phyloP scores from a whole-genome alignment of 2,797 vertebrate genomes.

The Lates japonicus region DNA sequence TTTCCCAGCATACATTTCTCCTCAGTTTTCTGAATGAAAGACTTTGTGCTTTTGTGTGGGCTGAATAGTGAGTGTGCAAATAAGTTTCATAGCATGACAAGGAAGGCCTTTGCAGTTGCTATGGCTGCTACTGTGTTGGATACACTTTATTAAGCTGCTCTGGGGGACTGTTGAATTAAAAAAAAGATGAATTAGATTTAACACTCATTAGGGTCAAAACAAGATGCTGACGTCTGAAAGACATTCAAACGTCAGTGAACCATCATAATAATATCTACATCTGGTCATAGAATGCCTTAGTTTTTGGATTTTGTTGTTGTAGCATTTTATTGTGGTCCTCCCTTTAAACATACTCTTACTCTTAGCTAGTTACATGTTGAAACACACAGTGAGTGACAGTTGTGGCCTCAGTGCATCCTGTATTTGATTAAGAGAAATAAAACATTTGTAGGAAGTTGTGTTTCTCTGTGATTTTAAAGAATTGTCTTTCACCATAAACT shows the following conservation, averaged over 20 bases:
- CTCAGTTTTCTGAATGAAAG: constrained; percentile 4
- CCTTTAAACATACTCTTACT: neutral
- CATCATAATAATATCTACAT: neutral
- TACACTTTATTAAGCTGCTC: neutral
- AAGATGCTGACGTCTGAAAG: neutral
- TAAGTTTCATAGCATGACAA: neutral
- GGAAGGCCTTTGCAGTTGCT: neutral
- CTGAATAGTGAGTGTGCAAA: neutral
- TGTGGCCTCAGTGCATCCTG: constrained; percentile 35
- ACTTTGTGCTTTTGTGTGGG: neutral
- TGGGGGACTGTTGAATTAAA: neutral
- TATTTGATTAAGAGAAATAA: constrained; percentile 66
- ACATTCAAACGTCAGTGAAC: neutral
- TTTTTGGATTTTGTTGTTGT: neutral
- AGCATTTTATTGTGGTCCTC: constrained; percentile 1
- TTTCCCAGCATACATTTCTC: constrained; percentile 6
- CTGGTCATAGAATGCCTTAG: neutral
- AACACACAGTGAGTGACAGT: constrained; percentile 30
- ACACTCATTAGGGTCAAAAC: neutral
- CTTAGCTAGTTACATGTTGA: neutral
- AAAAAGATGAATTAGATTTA: neutral
- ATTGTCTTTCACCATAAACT: neutral
- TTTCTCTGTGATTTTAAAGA: constrained; percentile 25
- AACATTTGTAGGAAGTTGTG: constrained; percentile 39
- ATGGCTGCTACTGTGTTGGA: neutral